phyloP scores from a whole-genome alignment of 1,140 invertebrate species.

The Coenobita brevimanus region DNA sequence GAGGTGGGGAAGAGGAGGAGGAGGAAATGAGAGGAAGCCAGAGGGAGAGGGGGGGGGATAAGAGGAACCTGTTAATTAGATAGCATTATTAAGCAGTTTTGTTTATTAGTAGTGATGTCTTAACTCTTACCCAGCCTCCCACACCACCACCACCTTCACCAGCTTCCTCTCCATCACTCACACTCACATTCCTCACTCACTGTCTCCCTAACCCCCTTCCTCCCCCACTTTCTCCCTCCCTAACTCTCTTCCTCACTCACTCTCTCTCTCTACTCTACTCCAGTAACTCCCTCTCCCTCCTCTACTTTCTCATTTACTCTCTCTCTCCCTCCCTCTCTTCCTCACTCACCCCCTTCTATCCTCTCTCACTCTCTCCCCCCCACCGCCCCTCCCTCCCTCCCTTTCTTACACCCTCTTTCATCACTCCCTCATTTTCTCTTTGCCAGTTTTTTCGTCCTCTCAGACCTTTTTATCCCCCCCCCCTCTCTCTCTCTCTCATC shows the following conservation, averaged over 20 bases:
- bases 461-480: not conserved
- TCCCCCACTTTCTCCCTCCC: not conserved
- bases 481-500: slow-evolving; percentile 4
- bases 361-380: not conserved
- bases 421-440: not conserved
- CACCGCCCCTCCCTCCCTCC: not conserved
- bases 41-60: too few relatives aligned
- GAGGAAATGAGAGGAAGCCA: too few relatives aligned
- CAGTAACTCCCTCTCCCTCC: not conserved
- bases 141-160: not conserved
- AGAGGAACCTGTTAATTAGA: too few relatives aligned
- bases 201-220: not conserved
- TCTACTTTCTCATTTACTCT: not conserved
- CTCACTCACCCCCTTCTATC: not conserved
- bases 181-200: not conserved
- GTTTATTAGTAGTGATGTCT: not conserved
- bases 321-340: not conserved
- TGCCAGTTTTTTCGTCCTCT: not conserved
- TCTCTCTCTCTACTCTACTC: not conserved
- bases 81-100: too few relatives aligned
- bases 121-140: not conserved
- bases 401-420: not conserved
- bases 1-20: too few relatives aligned
- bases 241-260: not conserved
- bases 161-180: not conserved